Evolutionary conservation across 2,797 vertebrate species (phyloP).

Genomic region (Antrozous pallidus): DNA sequence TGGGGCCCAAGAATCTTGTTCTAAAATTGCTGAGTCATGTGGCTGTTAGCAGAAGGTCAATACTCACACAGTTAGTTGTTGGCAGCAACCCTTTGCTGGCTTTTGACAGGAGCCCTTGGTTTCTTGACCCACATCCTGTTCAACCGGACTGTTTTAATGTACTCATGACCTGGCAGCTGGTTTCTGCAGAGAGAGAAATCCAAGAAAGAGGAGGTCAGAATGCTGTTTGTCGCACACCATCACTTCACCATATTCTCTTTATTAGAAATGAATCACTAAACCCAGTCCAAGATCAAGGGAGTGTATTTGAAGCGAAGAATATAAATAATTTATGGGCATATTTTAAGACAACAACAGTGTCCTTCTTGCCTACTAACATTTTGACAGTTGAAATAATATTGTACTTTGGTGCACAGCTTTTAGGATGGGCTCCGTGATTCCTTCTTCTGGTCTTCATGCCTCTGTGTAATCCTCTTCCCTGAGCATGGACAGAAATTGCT

Average conservation of each 20-base stretch:
- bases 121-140: neutral
- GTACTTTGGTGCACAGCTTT: neutral
- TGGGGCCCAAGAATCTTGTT: neutral
- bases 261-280: neutral
- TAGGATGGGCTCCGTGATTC: neutral
- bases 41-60: neutral
- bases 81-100: neutral
- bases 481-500: neutral
- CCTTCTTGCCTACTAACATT: neutral
- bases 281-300: neutral
- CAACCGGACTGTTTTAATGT: neutral
- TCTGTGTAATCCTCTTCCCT: neutral
- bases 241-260: neutral
- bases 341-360: neutral
- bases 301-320: neutral
- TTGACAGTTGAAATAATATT: neutral
- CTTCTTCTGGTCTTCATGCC: neutral
- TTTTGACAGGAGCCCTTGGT: neutral
- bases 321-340: neutral
- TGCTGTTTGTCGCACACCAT: neutral
- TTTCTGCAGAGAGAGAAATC: neutral
- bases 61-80: neutral
- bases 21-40: neutral
- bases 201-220: neutral
- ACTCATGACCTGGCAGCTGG: neutral